phyloP scores from a whole-genome alignment of 2,888 invertebrate genomes.

The Taphrorychus bicolor region DNA sequence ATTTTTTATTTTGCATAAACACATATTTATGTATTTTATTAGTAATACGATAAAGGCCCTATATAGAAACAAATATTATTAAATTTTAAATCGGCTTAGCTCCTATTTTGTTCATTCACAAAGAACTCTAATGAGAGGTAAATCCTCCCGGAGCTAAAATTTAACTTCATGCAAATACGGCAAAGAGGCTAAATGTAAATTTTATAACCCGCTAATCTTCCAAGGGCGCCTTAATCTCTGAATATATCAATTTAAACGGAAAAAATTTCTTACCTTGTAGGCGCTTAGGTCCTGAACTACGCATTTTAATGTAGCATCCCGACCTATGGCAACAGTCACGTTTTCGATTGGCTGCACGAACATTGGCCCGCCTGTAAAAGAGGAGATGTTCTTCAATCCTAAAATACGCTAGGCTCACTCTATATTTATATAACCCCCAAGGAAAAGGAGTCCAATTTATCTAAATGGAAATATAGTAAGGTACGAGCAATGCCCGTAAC shows the following conservation, averaged over 20 bases:
- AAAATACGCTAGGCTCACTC: background rate
- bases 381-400: too few relatives aligned
- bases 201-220: background rate
- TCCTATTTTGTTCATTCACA: too few relatives aligned
- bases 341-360: conserved; percentile 84
- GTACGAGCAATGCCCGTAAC: background rate
- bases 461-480: conserved; percentile 10
- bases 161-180: background rate
- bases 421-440: conserved; percentile 1
- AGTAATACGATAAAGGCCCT: too few relatives aligned
- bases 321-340: conserved; percentile 82
- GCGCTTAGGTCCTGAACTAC: conserved; percentile 81
- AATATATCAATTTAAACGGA: background rate
- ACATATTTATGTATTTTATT: background rate
- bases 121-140: background rate
- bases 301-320: conserved; percentile 83
- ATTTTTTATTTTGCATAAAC: background rate
- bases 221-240: background rate
- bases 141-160: background rate
- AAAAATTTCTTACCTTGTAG: conserved; percentile 73
- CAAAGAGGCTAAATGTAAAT: background rate
- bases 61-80: too few relatives aligned
- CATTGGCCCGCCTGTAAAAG: conserved; percentile 73
- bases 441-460: conserved; percentile 7
- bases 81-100: too few relatives aligned